Base-by-base conservation (phyloP, 2,888 invertebrate genomes). In the Epirrhoe alternata region DNA sequence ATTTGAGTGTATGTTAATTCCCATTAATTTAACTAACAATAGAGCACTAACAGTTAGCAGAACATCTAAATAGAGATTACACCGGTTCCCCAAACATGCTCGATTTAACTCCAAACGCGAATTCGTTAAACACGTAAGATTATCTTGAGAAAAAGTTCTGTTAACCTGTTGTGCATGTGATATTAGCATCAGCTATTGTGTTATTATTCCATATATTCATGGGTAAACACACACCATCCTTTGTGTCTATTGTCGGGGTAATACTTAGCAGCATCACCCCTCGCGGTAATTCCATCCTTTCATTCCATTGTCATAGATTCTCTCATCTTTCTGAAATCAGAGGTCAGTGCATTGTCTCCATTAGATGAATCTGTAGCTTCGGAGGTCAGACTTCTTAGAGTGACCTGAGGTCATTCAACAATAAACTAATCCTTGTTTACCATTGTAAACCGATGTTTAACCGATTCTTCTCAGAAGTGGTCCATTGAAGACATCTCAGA, bases 211-310 rank as follows among this genome's bases (percentile, higher is more conserved):
- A 71, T 71, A 88, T 90, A 90, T 93, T 93, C 93, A 93, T 93
- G 90, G 89, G 92, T 92, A 93, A 93, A 93, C 93, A 93, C 88
- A 92, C 92, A 91, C 88, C 87, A 77, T 76, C 79, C 87, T 89
- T 92, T 93, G 88, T 92, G 76, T 79, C 83, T 78, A 88, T 92
- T 92, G 92, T 93, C 82, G 75, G 75, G 74, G 86, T 85, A 85
- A 89, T 92, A 91, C 92, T 92, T 92, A 91, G 89, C 90, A 88
- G 86, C 86, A 85, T 90, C 89, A 86, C 89, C 92, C 92, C 89
- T 90, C 85, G 82, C 73, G 80, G 84, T 86, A 86, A 89, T 89
- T 83, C 79, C 83, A 79, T 87, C 88, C 79, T 84, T 86, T 88
- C 83, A 84, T 68, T 79, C 81, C 80, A 85, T 90, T 88, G 88